Evolutionary conservation across 2,113 vertebrate genomes (phyloP).

Genomic region (Trogon melanurus): DNA sequence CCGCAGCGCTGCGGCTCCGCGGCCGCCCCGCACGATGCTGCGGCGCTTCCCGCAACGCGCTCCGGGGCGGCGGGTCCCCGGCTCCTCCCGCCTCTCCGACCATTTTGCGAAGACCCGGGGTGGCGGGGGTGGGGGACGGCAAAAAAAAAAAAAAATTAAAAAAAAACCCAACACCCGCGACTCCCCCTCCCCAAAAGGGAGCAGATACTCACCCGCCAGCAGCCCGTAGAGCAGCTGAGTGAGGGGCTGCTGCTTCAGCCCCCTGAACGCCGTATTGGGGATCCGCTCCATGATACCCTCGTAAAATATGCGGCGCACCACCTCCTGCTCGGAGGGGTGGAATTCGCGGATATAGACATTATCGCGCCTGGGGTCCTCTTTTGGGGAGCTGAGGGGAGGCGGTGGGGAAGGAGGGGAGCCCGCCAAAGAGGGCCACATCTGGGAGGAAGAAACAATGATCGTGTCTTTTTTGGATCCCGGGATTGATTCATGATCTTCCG

Average conservation of each 20-base stretch:
- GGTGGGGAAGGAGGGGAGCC: slow-evolving; percentile 36
- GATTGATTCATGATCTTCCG: slow-evolving; percentile 91
- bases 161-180: not conserved
- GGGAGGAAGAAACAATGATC: slow-evolving; percentile 80
- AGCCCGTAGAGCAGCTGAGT: slow-evolving; percentile 88
- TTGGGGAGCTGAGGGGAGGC: slow-evolving; percentile 49
- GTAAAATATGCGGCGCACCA: slow-evolving; percentile 92
- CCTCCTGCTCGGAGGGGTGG: slow-evolving; percentile 85
- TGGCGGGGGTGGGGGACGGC: too few species aligned
- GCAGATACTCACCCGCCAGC: slow-evolving; percentile 86
- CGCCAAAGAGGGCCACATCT: slow-evolving; percentile 85
- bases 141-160: not conserved
- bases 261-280: slow-evolving; percentile 93
- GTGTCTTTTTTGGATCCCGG: slow-evolving; percentile 89
- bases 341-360: slow-evolving; percentile 90
- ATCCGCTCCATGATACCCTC: slow-evolving; percentile 96
- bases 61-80: not conserved
- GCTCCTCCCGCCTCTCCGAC: not conserved
- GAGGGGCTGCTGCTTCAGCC: slow-evolving; percentile 87
- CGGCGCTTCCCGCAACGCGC: not conserved
- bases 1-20: slow-evolving; percentile 19
- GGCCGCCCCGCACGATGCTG: not conserved
- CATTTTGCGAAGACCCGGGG: not conserved
- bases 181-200: not conserved
- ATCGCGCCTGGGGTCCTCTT: slow-evolving; percentile 76